These are phyloP conservation scores for Plebejus anna DNA, from an alignment of 2,888 invertebrate species.

Conservation along the genomic window DNA sequence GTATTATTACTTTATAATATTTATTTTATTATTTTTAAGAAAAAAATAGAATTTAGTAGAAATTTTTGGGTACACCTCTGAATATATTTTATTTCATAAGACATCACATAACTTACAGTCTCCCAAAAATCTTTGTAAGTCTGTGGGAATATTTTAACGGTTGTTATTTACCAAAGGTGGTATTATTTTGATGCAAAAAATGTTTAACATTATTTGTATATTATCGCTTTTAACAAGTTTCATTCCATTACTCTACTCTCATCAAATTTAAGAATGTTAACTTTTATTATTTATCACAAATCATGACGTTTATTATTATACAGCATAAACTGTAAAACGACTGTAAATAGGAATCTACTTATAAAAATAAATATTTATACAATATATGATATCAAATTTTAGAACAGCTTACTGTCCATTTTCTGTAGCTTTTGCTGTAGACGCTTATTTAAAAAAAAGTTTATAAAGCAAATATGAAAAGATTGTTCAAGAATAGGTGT, in stretches of 20 bases:
- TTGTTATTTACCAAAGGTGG: slow-evolving; percentile 8
- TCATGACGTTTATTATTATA: background rate
- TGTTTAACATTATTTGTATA: background rate
- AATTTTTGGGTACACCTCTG: background rate
- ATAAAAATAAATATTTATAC: background rate
- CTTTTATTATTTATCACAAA: background rate
- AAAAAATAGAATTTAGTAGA: background rate
- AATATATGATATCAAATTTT: background rate
- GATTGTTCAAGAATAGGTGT: background rate
- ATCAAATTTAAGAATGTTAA: background rate
- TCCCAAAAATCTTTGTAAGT: too few species aligned
- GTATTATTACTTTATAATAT: slow-evolving; percentile 21
- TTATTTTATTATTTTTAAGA: background rate
- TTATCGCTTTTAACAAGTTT: background rate
- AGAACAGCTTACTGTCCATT: slow-evolving; percentile 3
- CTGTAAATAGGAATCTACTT: slow-evolving; percentile 2
- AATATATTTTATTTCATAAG: background rate
- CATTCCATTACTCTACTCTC: background rate
- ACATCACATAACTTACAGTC: background rate
- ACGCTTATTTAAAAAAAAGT: background rate
- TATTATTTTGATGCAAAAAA: background rate
- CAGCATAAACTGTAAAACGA: background rate
- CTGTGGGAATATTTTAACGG: background rate
- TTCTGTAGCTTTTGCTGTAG: background rate
- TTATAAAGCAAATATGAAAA: background rate